phyloP scores from a whole-genome alignment of 2,888 invertebrate genomes.

The Bellardia pandia region DNA sequence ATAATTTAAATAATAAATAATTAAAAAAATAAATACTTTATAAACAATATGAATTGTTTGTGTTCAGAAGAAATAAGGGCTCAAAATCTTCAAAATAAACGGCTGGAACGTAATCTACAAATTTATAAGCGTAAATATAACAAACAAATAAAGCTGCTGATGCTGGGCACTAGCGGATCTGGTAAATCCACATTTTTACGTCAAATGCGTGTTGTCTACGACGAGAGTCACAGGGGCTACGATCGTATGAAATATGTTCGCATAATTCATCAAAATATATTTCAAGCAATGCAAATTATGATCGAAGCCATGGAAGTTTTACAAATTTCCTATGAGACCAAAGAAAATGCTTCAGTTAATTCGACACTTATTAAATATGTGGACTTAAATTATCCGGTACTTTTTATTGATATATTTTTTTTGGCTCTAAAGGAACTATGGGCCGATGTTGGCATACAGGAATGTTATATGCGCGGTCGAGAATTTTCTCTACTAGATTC shows the following conservation, averaged over 20 bases:
- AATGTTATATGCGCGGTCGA: conserved; percentile 97
- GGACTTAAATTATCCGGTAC: conserved; percentile 9
- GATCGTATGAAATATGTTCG: conserved; percentile 35
- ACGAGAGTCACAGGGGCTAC: conserved; percentile 2
- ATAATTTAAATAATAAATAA: background rate
- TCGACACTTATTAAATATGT: conserved; percentile 38
- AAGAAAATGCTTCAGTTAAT: conserved; percentile 40
- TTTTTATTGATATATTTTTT: conserved; percentile 78
- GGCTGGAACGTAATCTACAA: conserved; percentile 43
- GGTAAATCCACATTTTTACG: conserved; percentile 69
- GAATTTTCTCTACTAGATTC: conserved; percentile 99
- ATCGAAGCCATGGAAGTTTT: conserved; percentile 55
- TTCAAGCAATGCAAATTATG: conserved; percentile 58
- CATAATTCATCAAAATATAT: conserved; percentile 54
- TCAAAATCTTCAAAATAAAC: conserved; percentile 60
- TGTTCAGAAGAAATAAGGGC: conserved; percentile 42
- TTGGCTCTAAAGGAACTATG: conserved; percentile 96
- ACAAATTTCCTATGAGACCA: conserved; percentile 43
- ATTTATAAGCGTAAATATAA: conserved; percentile 53
- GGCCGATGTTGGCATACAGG: conserved; percentile 97
- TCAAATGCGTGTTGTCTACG: conserved; percentile 57
- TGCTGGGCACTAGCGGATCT: conserved; percentile 60
- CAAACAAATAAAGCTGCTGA: conserved; percentile 58
- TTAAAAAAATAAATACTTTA: background rate
- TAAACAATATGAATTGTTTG: conserved; percentile 52